Base-by-base conservation (phyloP, 2,888 invertebrate genomes). In the Nomada fabriciana region DNA sequence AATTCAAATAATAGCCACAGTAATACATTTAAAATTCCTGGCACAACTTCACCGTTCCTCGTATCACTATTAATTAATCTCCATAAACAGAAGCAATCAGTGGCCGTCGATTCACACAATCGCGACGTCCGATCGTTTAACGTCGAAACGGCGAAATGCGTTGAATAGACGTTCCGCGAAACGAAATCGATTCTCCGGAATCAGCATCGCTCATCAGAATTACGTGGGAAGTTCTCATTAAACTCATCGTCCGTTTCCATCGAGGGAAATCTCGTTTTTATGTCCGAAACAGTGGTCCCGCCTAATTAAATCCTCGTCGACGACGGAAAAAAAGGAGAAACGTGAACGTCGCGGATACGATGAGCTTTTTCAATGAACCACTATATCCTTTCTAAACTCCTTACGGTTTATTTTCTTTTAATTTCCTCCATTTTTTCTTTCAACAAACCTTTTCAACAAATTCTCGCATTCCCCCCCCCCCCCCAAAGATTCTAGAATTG, bases 231-330 rank as follows among this genome's bases (percentile, higher is more conserved):
- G 29, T 59, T 57, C 76, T 57, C 57, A 55, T 76, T 71, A 71
- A 71, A 63, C 63, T 52, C 59, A 42, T 76, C 76, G 64, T 7
- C 57, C 63, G 36, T 71, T 64, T 50, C 18, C 71, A 59, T 42
- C 71, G 57, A 23, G 42, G 76, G 23, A 43, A 71, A 71, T 71
- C 76, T 57, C 55, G 50, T 71, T 76, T 76, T 76, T 76, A 64
- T 50, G 43, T 15, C 59, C 57, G 64, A 52, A 50, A 64, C 57
- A 52, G 47, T 71, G 64, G 13, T 71, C 42, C 42, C 23, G 47
- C 47, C 64, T 76, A 71, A 76, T 76, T 76, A 71, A 76, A 70
- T 76, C 64, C 50, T 55, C 65, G 20, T 43, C 55, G n/a, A 11
- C 47, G 23, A 15, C 15, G 47, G 11, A 7, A 47, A 47, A 47